Evolutionary conservation across 1,140 invertebrate genomes (phyloP).

Genomic region (Drosophila tropicalis): DNA sequence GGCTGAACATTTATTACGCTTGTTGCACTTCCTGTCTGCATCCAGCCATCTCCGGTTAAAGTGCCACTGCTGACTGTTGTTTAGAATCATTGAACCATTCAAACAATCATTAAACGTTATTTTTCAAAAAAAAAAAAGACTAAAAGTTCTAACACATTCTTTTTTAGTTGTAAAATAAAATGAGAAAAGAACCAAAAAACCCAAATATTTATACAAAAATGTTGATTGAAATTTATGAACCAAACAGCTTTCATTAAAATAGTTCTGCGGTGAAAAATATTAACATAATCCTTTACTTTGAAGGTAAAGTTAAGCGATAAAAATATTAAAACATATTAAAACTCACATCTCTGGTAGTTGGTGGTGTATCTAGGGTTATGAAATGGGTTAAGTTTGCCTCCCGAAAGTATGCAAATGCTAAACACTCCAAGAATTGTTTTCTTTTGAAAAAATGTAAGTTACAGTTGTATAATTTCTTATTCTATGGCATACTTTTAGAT

Average conservation of each 20-base stretch:
- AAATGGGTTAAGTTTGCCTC: too few species aligned
- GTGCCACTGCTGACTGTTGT: slow-evolving; percentile 36
- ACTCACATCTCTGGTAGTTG: slow-evolving; percentile 29
- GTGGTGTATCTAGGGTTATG: neutral
- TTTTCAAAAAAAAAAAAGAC: slow-evolving; percentile 14
- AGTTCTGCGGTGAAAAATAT: slow-evolving; percentile 36
- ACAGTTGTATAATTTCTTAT: too few species aligned
- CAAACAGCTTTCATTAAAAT: slow-evolving; percentile 60
- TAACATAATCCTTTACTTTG: slow-evolving; percentile 62
- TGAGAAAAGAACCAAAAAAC: neutral
- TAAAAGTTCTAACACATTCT: neutral
- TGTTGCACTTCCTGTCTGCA: slow-evolving; percentile 63
- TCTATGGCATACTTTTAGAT: too few species aligned
- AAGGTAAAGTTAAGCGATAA: slow-evolving; percentile 53
- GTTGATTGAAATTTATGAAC: slow-evolving; percentile 65
- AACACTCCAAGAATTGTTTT: too few species aligned
- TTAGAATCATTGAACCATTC: slow-evolving; percentile 72
- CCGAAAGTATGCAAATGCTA: too few species aligned
- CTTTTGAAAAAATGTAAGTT: too few species aligned
- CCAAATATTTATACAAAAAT: slow-evolving; percentile 8
- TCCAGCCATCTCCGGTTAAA: slow-evolving; percentile 19
- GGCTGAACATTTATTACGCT: slow-evolving; percentile 77
- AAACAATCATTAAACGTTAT: slow-evolving; percentile 70
- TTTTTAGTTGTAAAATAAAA: neutral
- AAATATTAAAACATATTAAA: slow-evolving; percentile 63